phyloP scores from a whole-genome alignment of 2,888 invertebrate species.

The Galeopsomyia nigrocyanea region DNA sequence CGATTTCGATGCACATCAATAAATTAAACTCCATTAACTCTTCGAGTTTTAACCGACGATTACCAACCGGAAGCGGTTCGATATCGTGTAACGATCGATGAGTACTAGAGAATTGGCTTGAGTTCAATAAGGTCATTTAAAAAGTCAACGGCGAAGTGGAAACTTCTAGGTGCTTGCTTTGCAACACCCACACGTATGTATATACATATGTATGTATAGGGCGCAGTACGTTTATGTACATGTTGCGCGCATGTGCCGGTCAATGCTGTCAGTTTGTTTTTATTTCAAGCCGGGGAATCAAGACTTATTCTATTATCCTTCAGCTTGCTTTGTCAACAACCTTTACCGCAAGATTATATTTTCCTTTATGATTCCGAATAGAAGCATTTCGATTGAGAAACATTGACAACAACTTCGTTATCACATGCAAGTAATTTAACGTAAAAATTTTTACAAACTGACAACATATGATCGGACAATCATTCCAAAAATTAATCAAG shows the following conservation, averaged over 20 bases:
- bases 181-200: neutral
- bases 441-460: neutral
- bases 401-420: neutral
- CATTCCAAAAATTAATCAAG: too few relatives aligned
- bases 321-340: too few relatives aligned
- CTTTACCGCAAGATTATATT: too few relatives aligned
- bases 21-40: slow-evolving; percentile 24
- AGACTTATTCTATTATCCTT: too few relatives aligned
- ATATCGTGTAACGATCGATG: slow-evolving; percentile 9
- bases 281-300: too few relatives aligned
- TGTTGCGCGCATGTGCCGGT: too few relatives aligned
- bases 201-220: too few relatives aligned
- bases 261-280: too few relatives aligned
- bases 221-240: too few relatives aligned
- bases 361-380: too few relatives aligned
- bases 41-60: slow-evolving; percentile 37
- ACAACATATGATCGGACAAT: too few relatives aligned
- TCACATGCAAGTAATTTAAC: neutral
- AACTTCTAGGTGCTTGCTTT: slow-evolving; percentile 7
- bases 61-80: neutral
- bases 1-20: neutral
- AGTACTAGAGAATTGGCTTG: slow-evolving; percentile 17
- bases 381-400: too few relatives aligned
- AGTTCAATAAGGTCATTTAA: neutral
- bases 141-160: neutral